Evolutionary conservation across 2,113 vertebrate species (phyloP).

Genomic region (Triplophysa siluroides): DNA sequence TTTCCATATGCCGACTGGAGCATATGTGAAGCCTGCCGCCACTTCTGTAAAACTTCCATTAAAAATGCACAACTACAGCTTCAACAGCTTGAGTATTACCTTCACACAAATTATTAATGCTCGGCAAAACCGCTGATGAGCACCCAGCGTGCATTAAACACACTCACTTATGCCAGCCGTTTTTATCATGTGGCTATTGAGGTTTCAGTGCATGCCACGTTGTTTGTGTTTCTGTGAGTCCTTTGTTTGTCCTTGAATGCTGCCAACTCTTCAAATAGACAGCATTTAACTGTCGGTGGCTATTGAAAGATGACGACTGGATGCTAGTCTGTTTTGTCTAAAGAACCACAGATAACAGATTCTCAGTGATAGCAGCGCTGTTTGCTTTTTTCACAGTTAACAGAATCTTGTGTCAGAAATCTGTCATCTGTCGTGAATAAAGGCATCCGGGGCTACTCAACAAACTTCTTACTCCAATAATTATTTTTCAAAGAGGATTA

Average conservation of each 20-base stretch:
- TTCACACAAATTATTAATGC: constrained; percentile 82
- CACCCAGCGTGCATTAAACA: constrained; percentile 71
- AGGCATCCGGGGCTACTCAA: not conserved
- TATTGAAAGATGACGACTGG: constrained; percentile 11
- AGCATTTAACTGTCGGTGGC: not conserved
- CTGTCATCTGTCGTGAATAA: not conserved
- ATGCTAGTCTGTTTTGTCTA: not conserved
- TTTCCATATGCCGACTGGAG: constrained; percentile 74
- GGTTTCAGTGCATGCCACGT: not conserved
- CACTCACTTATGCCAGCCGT: constrained; percentile 65
- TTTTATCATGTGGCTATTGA: constrained; percentile 56
- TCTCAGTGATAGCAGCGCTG: not conserved
- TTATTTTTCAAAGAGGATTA: not conserved
- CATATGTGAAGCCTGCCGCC: constrained; percentile 79
- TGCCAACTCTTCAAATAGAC: constrained; percentile 9
- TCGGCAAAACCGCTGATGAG: constrained; percentile 74
- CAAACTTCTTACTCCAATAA: not conserved
- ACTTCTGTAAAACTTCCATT: constrained; percentile 83
- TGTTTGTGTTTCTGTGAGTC: constrained; percentile 25
- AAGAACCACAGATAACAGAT: not conserved
- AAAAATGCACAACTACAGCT: constrained; percentile 84
- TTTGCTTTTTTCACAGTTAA: not conserved
- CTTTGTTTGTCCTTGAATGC: constrained; percentile 34
- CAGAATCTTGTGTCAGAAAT: too few relatives aligned
- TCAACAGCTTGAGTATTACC: constrained; percentile 84